These are phyloP conservation scores for Myanophis thanlyinensis DNA, from an alignment of 2,113 vertebrate species.

Conservation along the genomic window DNA sequence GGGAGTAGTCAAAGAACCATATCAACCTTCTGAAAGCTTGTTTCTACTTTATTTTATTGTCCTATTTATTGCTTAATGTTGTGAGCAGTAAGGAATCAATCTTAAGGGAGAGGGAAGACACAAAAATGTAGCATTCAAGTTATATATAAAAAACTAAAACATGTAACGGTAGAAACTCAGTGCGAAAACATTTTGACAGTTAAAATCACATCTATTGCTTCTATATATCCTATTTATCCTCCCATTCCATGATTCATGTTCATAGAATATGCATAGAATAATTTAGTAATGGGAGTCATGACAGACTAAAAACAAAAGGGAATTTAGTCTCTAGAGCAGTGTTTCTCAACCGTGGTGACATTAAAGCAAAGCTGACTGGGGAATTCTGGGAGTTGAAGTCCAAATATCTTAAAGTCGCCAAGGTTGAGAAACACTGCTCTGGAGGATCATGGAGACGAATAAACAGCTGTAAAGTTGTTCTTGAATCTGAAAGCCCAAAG, in stretches of 20 bases:
- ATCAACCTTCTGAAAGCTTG: background rate
- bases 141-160: background rate
- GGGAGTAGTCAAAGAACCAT: background rate
- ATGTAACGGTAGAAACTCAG: background rate
- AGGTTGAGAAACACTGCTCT: no score
- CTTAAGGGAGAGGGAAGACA: background rate
- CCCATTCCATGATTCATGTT: background rate
- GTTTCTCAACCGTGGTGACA: no score
- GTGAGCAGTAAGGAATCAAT: background rate
- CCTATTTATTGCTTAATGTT: background rate
- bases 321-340: background rate
- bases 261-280: background rate
- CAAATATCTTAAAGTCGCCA: no score
- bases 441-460: background rate
- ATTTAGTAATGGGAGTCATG: background rate
- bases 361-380: no score
- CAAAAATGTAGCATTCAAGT: background rate
- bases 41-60: background rate
- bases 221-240: background rate
- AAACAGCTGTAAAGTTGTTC: background rate
- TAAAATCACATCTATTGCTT: background rate
- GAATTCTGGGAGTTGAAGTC: no score
- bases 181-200: background rate
- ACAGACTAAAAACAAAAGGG: background rate
- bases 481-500: background rate